Conservation (phyloP, 2,797 vertebrate species). For the Lutjanus argentimaculatus region DNA sequence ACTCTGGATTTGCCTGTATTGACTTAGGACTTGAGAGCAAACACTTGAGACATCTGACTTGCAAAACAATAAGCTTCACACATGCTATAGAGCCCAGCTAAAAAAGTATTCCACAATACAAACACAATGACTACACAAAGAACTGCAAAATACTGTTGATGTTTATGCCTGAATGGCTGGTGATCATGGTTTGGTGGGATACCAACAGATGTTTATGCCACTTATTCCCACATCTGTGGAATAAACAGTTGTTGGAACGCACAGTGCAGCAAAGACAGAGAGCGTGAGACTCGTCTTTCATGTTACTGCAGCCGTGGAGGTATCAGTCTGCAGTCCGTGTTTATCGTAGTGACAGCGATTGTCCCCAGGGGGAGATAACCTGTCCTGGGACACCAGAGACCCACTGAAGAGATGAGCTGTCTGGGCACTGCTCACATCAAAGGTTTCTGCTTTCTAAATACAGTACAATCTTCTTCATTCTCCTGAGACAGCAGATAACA, state of each 20-base stretch:
- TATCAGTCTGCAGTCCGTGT: constrained; percentile 37
- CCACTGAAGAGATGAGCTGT: constrained; percentile 26
- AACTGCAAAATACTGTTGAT: neutral
- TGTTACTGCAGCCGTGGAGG: constrained; percentile 6
- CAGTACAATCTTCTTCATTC: constrained; percentile 15
- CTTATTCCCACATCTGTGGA: neutral
- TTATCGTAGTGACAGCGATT: constrained; percentile 37
- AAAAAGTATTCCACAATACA: neutral
- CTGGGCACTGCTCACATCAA: constrained; percentile 40
- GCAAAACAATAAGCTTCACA: neutral
- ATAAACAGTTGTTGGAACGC: constrained; percentile 18
- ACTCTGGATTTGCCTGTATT: no score
- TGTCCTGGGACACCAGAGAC: constrained; percentile 39
- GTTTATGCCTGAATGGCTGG: neutral
- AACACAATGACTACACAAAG: neutral
- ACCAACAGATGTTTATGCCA: neutral
- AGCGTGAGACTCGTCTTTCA: constrained; percentile 20
- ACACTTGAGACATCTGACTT: no score
- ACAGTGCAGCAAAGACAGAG: constrained; percentile 17
- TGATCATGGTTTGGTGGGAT: neutral
- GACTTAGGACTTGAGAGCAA: no score
- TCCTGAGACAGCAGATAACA: constrained; percentile 38
- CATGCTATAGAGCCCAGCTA: neutral
- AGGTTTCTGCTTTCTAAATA: constrained; percentile 45
- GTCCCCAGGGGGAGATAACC: constrained; percentile 49